Conservation (phyloP, 2,113 vertebrate species). For the Ploceus nigricollis region DNA sequence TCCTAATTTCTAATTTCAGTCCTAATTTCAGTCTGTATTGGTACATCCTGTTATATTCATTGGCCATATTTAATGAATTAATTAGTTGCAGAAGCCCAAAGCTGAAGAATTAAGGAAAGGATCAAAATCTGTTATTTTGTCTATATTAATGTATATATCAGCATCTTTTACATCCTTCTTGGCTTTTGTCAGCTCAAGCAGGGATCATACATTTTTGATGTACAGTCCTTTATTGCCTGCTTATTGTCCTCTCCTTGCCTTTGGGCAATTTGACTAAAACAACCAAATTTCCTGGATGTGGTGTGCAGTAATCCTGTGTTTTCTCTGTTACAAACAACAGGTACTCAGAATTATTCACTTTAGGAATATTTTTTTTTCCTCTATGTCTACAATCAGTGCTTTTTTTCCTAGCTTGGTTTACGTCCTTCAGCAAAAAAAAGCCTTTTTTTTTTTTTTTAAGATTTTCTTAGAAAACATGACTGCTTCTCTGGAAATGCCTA, state of each 20-base stretch:
- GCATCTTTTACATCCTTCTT: not conserved
- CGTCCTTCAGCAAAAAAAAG: not conserved
- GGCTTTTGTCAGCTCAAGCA: not conserved
- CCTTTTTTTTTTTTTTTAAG: not conserved
- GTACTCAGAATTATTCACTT: not conserved
- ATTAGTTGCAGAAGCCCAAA: not conserved
- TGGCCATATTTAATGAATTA: not conserved
- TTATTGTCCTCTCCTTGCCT: not conserved
- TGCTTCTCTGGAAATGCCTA: not conserved
- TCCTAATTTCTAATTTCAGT: not conserved
- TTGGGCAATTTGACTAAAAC: not conserved
- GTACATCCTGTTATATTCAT: not conserved
- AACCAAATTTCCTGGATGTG: not conserved
- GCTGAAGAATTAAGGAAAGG: not conserved
- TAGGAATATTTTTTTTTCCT: not conserved
- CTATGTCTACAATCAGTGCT: not conserved
- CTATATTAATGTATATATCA: not conserved
- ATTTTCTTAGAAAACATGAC: not conserved
- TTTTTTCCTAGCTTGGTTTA: not conserved
- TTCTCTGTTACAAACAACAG: not conserved
- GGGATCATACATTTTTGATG: not conserved
- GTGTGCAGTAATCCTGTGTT: not conserved
- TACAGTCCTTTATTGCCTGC: not conserved
- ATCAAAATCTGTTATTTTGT: not conserved
- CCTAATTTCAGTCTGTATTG: not conserved